Conservation (phyloP, 2,888 invertebrate species). For the Nasonia oneida region DNA sequence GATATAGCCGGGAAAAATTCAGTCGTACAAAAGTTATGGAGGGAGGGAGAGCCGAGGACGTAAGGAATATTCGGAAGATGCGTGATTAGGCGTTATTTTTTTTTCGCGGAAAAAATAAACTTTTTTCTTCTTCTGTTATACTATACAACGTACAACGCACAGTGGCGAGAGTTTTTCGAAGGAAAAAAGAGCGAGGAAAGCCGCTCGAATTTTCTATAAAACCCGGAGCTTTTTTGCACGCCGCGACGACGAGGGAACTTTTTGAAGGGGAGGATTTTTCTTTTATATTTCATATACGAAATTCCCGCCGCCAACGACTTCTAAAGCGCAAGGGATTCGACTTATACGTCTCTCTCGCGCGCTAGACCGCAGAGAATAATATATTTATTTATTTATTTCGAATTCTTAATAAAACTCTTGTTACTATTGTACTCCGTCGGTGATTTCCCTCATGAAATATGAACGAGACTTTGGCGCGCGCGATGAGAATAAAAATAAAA, state of each 20-base stretch:
- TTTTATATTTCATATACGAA: constrained; percentile 11
- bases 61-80: constrained; percentile 45
- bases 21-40: constrained; percentile 31
- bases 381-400: neutral
- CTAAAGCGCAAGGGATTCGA: constrained; percentile 3
- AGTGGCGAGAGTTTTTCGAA: neutral
- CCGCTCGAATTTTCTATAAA: neutral
- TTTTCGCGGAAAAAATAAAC: neutral
- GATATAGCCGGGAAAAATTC: neutral
- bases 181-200: neutral
- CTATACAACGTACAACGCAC: neutral
- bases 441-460: constrained; percentile 21
- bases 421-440: neutral
- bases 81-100: constrained; percentile 8
- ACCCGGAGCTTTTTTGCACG: neutral
- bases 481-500: neutral
- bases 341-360: neutral
- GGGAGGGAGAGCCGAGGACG: neutral
- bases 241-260: neutral
- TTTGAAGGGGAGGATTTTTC: neutral
- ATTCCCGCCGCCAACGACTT: neutral
- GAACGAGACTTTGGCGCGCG: neutral
- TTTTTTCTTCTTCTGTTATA: neutral
- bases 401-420: neutral
- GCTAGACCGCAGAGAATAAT: neutral